Conservation (phyloP, 2,797 vertebrate species). For the Lycodopsis pacificus region DNA sequence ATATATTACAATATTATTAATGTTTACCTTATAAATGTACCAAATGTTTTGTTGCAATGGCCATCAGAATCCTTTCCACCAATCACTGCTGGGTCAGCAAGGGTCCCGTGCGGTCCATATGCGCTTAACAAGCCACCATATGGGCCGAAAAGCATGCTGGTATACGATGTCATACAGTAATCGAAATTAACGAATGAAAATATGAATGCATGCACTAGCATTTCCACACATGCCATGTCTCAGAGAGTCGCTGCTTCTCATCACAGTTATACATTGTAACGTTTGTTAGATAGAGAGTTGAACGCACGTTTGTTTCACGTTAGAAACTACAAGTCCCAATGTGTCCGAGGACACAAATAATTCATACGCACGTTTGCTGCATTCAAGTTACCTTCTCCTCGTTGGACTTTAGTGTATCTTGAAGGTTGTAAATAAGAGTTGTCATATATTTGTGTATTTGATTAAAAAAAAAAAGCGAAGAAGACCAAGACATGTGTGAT, state of each 20-base stretch:
- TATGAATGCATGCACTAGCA: fast-evolving
- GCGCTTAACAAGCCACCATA: conserved; percentile 48
- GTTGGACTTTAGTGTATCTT: fast-evolving
- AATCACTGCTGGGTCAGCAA: conserved; percentile 67
- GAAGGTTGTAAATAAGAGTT: not conserved
- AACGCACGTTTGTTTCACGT: not conserved
- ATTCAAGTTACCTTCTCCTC: not conserved
- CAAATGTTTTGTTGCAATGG: not conserved
- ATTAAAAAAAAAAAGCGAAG: fast-evolving
- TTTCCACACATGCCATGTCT: not conserved
- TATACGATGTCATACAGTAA: conserved; percentile 51
- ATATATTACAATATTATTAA: not conserved
- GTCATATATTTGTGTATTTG: not conserved
- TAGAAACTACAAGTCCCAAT: conserved; percentile 80
- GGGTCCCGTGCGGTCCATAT: conserved; percentile 73
- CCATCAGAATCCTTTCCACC: not conserved
- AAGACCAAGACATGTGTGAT: fast-evolving
- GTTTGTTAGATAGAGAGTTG: not conserved
- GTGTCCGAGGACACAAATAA: conserved; percentile 37
- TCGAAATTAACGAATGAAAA: not conserved
- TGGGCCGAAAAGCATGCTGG: conserved; percentile 59
- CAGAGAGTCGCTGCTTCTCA: not conserved
- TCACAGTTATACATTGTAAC: not conserved
- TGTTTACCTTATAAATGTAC: not conserved
- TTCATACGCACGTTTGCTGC: conserved; percentile 31